Conservation (phyloP, 2,113 vertebrate genomes). For the Dinomys branickii region DNA sequence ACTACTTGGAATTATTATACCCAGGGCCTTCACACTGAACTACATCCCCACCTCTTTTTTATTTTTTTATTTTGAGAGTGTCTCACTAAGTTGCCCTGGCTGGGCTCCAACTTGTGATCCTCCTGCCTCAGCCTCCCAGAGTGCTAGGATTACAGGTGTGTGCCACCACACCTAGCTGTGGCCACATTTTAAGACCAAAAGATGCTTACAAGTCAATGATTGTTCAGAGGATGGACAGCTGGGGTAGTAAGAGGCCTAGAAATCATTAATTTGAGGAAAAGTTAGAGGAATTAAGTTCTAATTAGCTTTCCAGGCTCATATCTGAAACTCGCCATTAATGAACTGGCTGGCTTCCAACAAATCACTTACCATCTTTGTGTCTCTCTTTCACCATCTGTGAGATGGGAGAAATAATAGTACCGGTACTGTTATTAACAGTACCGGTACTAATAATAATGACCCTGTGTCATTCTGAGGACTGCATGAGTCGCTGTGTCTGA, state of each 20-base stretch:
- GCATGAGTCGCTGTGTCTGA: neutral
- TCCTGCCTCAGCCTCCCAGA: neutral
- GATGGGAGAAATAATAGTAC: neutral
- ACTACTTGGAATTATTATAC: neutral
- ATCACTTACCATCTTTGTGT: neutral
- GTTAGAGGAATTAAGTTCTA: neutral
- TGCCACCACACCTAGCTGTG: neutral
- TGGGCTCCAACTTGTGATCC: neutral
- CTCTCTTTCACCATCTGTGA: neutral
- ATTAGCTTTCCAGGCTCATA: neutral
- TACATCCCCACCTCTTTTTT: neutral
- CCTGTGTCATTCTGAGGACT: neutral
- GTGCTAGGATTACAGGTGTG: neutral
- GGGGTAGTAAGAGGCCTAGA: neutral
- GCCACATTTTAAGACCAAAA: neutral
- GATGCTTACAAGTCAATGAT: neutral
- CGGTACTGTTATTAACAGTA: too few relatives aligned
- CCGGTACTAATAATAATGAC: too few relatives aligned
- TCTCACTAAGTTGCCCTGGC: neutral
- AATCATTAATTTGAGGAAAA: neutral
- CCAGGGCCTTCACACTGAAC: neutral
- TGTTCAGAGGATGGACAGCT: neutral
- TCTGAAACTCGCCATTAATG: neutral
- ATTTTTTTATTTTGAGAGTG: neutral
- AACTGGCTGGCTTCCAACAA: neutral